phyloP scores from a whole-genome alignment of 2,888 invertebrate genomes.

The Athrips mouffetella region DNA sequence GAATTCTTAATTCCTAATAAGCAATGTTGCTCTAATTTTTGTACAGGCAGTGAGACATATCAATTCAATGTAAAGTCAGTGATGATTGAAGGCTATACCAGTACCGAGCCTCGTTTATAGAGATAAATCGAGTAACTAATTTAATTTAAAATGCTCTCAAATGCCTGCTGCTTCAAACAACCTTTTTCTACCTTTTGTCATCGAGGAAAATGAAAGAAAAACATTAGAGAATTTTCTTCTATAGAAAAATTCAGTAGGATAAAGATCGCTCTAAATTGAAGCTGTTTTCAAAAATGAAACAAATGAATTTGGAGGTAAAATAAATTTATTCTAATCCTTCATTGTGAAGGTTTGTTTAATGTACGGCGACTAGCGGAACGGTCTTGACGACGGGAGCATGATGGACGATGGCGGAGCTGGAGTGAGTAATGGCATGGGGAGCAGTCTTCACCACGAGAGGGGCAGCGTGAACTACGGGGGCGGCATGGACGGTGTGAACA shows the following conservation, averaged over 20 bases:
- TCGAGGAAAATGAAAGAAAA: no score
- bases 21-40: neutral
- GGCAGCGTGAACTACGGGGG: constrained; percentile 45
- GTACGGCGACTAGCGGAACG: constrained; percentile 56
- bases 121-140: neutral
- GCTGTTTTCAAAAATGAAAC: no score
- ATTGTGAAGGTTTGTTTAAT: constrained; percentile 25
- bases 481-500: constrained; percentile 31
- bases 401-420: constrained; percentile 46
- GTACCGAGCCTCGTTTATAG: neutral
- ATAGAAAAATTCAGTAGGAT: no score
- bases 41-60: neutral
- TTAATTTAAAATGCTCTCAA: neutral
- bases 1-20: constrained; percentile 4
- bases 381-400: constrained; percentile 50
- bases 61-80: neutral
- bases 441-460: constrained; percentile 58
- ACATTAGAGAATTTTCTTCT: no score
- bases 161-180: no score
- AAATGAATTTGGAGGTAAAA: constrained; percentile 23
- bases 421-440: constrained; percentile 45
- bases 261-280: no score
- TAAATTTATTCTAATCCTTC: constrained; percentile 28
- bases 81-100: neutral
- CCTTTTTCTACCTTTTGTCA: no score